Evolutionary conservation across 1,140 invertebrate genomes (phyloP).

Genomic region (Listronotus oregonensis): DNA sequence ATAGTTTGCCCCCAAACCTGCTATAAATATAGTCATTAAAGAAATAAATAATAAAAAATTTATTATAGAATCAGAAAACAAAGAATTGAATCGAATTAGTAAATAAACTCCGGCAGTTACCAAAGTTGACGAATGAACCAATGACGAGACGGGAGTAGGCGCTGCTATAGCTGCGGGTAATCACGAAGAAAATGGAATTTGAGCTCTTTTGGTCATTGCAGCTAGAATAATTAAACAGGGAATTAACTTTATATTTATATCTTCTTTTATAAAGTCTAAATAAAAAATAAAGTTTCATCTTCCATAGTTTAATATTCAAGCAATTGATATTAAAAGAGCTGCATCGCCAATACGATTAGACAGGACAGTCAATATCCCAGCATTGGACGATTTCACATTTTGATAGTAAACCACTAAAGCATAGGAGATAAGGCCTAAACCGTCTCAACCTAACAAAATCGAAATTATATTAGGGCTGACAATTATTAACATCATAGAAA

Average conservation of each 20-base stretch:
- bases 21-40: slow-evolving; percentile 65
- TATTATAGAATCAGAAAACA: slow-evolving; percentile 54
- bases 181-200: slow-evolving; percentile 74
- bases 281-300: slow-evolving; percentile 56
- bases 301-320: slow-evolving; percentile 62
- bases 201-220: slow-evolving; percentile 73
- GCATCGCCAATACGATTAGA: slow-evolving; percentile 68
- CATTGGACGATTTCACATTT: slow-evolving; percentile 64
- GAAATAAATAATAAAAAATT: slow-evolving; percentile 55
- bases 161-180: slow-evolving; percentile 72
- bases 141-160: slow-evolving; percentile 70
- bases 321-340: slow-evolving; percentile 61
- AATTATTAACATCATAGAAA: slow-evolving; percentile 72
- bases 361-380: slow-evolving; percentile 66
- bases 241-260: slow-evolving; percentile 54
- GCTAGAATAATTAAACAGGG: slow-evolving; percentile 60
- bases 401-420: slow-evolving; percentile 70
- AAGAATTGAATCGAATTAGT: slow-evolving; percentile 66
- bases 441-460: slow-evolving; percentile 73
- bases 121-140: slow-evolving; percentile 77
- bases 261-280: slow-evolving; percentile 58
- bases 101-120: slow-evolving; percentile 75
- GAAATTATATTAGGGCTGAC: slow-evolving; percentile 68
- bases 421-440: slow-evolving; percentile 69
- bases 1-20: slow-evolving; percentile 63